Percentiles rank a stretch among this genome's conserved stretches.
These are phyloP conservation scores for Morone saxatilis DNA, from an alignment of 2,113 vertebrate genomes.

Conservation along the genomic window DNA sequence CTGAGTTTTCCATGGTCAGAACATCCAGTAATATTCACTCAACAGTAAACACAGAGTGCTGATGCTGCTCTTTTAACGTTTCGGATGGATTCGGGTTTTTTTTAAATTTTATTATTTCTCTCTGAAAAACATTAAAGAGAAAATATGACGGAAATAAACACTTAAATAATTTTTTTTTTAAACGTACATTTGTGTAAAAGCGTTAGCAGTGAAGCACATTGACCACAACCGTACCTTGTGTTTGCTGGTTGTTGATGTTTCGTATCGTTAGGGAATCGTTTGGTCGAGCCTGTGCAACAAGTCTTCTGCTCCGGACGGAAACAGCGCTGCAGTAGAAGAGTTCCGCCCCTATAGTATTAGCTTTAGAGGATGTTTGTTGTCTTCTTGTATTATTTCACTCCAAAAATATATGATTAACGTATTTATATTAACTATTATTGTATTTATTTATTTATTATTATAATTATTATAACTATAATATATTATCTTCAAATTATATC, in stretches of 20 bases:
- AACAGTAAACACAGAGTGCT: background rate
- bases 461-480: background rate
- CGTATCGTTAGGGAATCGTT: slow-evolving; percentile 9
- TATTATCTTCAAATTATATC: background rate
- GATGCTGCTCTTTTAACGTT: too few species aligned
- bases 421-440: too few species aligned
- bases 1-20: background rate
- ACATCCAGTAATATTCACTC: background rate
- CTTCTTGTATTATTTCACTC: background rate
- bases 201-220: fast-evolving
- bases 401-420: background rate
- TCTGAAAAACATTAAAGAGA: background rate
- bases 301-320: slow-evolving; percentile 17
- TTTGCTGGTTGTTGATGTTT: background rate
- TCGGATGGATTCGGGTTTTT: too few species aligned
- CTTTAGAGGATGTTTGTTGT: background rate
- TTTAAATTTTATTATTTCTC: background rate
- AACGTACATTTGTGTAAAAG: background rate
- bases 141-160: fast-evolving
- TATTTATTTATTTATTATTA: background rate
- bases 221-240: background rate
- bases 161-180: background rate
- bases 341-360: slow-evolving; percentile 25
- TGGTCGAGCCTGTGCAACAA: slow-evolving; percentile 14
- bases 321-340: background rate